Evolutionary conservation across 2,113 vertebrate species (phyloP).

Genomic region (Accipiter virgatus): DNA sequence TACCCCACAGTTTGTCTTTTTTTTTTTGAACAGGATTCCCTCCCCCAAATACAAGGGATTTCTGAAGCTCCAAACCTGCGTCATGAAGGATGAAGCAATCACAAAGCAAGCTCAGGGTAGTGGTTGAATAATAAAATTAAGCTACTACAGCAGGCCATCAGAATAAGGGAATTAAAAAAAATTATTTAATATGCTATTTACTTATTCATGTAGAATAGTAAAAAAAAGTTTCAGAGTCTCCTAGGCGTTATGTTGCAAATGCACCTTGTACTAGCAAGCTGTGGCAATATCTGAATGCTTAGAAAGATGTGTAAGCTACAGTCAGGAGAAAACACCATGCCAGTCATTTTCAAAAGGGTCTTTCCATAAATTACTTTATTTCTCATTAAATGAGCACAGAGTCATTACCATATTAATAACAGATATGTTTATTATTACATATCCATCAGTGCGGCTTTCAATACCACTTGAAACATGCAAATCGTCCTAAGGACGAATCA

Average conservation of each 20-base stretch:
- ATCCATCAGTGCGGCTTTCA: slow-evolving; percentile 97
- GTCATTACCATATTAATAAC: slow-evolving; percentile 87
- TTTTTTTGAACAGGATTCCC: not conserved
- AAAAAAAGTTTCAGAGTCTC: not conserved
- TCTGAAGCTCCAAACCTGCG: not conserved
- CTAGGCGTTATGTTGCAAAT: not conserved
- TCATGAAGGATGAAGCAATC: not conserved
- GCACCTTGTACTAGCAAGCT: not conserved
- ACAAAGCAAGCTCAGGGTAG: not conserved
- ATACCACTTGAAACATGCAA: slow-evolving; percentile 95
- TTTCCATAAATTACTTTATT: slow-evolving; percentile 84
- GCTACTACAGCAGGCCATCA: not conserved
- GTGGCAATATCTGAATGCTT: not conserved
- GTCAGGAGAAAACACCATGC: slow-evolving; percentile 72
- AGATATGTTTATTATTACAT: slow-evolving; percentile 99
- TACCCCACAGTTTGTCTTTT: not conserved
- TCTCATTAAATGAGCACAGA: slow-evolving; percentile 82
- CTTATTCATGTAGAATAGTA: not conserved
- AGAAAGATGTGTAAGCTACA: not conserved
- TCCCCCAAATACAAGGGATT: not conserved
- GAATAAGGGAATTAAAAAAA: not conserved
- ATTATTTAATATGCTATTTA: not conserved
- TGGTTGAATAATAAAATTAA: not conserved
- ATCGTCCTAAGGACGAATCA: slow-evolving; percentile 89
- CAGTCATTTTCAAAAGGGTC: slow-evolving; percentile 71